Percentiles rank a stretch among this genome's conserved stretches.
Evolutionary conservation across 2,888 invertebrate species (phyloP).

Genomic region (Brachyptera risi): DNA sequence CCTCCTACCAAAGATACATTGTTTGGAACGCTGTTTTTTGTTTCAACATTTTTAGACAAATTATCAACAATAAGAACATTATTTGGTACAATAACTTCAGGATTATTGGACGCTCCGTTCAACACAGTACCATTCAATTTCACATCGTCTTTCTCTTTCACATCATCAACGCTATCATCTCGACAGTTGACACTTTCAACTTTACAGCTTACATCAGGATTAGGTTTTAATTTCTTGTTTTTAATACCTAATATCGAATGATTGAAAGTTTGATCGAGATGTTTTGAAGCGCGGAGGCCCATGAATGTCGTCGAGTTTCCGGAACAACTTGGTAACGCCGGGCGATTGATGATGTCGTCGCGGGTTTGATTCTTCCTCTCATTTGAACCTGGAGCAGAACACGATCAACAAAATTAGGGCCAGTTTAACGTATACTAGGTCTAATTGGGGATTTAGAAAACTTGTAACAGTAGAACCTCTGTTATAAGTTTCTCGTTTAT

Average conservation of each 20-base stretch:
- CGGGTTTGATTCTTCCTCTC: conserved; percentile 41
- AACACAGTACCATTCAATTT: no score
- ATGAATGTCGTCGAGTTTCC: conserved; percentile 16
- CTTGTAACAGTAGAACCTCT: no score
- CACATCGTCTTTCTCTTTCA: no score
- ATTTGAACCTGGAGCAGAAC: conserved; percentile 6
- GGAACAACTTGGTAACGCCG: conserved; percentile 51
- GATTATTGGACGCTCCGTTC: no score
- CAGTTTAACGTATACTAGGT: background rate
- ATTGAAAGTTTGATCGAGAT: background rate
- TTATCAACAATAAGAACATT: no score
- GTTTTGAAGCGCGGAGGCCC: conserved; percentile 20
- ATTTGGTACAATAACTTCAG: no score
- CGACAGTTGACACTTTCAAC: no score
- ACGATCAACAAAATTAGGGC: background rate
- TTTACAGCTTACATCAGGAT: background rate
- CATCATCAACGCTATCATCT: no score
- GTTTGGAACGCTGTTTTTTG: background rate
- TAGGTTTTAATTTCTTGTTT: background rate
- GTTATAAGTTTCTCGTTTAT: no score
- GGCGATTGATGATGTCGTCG: conserved; percentile 51
- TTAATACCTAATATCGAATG: background rate
- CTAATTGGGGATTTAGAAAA: no score
- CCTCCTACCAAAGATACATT: conserved; percentile 31
- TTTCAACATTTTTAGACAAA: no score